Base-by-base conservation (phyloP, 2,888 invertebrate genomes). In the Hemithea aestivaria region DNA sequence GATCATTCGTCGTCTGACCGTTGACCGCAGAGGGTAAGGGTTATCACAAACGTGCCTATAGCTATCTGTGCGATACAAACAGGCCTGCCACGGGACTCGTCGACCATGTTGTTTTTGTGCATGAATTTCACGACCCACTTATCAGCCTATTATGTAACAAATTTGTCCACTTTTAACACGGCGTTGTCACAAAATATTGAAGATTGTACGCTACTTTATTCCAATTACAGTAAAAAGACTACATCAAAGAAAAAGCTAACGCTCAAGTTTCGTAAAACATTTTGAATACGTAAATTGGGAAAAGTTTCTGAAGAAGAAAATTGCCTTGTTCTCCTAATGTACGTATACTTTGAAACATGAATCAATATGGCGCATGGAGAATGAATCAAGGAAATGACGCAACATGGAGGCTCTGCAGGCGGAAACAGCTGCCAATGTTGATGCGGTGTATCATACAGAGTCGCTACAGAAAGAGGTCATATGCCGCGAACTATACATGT, bases 381-480 rank as follows among this genome's bases (percentile, higher is more conserved):
- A 49, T 40, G 35, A 43, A 46, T 40, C 41, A 44, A 51, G 47
- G 47, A 51, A 56, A 48, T 52, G 51, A 53, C 52, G 51, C 53
- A 55, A 51, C 45, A 40, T 37, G 38, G 52, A 52, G 50, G 34
- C 47, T 52, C 51, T 51, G 50, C 40, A 39, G 51, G 46, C 59
- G 56, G 62, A 58, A 64, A 60, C 61, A 58, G 59, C 56, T 61
- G 64, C 61, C 64, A 60, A 56, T 62, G 54, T 48, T 51, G 45
- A 50, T 51, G 54, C 55, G 45, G 39, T 47, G 49, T 40, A 56
- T 33, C 44, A 47, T 51, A n/a, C n/a, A 56, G 52, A 48, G 34
- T 31, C 26, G 35, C 41, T 49, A 53, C 51, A 55, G 40, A 60
- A 56, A 63, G 55, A 53, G 56, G 60, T 56, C 51, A 53, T 51